These are phyloP conservation scores for Oreonectes daqikongensis DNA, from an alignment of 2,797 vertebrate species.

Conservation along the genomic window DNA sequence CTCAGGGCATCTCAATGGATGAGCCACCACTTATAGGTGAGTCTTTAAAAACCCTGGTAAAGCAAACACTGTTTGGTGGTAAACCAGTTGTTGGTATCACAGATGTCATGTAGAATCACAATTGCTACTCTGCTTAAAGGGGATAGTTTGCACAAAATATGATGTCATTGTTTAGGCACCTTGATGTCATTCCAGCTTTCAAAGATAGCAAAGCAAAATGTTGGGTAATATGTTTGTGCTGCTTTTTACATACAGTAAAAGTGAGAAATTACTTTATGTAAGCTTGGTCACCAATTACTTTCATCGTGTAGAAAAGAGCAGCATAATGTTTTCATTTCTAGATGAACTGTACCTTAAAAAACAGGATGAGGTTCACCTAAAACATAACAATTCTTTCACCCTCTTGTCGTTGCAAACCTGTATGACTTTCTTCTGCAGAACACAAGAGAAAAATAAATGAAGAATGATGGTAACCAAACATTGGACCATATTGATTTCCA, in stretches of 20 bases:
- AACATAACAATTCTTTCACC: no score
- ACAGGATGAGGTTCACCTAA: no score
- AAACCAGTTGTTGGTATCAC: not conserved
- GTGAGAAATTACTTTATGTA: no score
- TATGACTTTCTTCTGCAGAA: no score
- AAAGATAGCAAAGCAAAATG: not conserved
- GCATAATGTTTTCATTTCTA: not conserved
- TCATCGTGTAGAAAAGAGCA: not conserved
- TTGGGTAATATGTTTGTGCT: not conserved
- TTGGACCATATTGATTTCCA: no score
- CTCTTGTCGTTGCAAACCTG: no score
- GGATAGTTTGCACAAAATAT: not conserved
- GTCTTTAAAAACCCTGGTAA: constrained; percentile 40
- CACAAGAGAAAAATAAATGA: no score
- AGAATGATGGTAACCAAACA: no score
- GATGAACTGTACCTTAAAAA: not conserved
- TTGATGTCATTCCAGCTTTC: not conserved
- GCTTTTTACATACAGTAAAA: not conserved
- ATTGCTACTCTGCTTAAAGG: not conserved
- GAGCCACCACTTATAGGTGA: constrained; percentile 98
- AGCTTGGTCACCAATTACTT: not conserved
- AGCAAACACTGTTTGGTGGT: not conserved
- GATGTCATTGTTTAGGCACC: not conserved
- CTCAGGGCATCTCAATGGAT: constrained; percentile 99
- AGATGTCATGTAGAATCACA: not conserved